A percentile compares a stretch with the other conserved stretches of the same genome.
phyloP scores from a whole-genome alignment of 2,113 vertebrate genomes.

The Petromus typicus region DNA sequence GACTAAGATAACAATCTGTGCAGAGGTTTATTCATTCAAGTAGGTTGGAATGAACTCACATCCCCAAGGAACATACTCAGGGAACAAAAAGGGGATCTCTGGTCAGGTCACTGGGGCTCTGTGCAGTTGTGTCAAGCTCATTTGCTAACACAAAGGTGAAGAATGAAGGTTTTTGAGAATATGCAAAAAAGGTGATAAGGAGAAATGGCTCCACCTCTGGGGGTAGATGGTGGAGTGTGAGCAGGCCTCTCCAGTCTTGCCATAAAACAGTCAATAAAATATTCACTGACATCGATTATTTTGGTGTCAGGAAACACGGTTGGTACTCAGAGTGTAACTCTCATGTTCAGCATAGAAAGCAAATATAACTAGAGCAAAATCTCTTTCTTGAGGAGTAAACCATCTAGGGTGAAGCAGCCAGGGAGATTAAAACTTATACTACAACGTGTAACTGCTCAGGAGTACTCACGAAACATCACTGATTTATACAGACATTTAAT shows the following conservation, averaged over 20 bases:
- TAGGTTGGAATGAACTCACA: slow-evolving; percentile 57
- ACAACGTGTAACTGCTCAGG: not conserved
- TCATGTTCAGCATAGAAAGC: not conserved
- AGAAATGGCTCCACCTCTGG: not conserved
- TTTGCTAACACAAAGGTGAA: not conserved
- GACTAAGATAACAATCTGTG: slow-evolving; percentile 70
- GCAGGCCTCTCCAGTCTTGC: not conserved
- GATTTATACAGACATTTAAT: not conserved
- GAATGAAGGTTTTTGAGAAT: not conserved
- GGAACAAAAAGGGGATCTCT: slow-evolving; percentile 17
- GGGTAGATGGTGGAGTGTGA: fast-evolving
- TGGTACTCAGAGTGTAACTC: not conserved
- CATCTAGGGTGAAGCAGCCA: not conserved
- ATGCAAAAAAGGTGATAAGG: not conserved
- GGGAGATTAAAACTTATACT: slow-evolving; percentile 1
- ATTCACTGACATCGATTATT: not conserved
- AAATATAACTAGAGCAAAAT: not conserved
- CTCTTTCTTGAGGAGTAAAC: not conserved
- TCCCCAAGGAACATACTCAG: not conserved
- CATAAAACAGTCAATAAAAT: not conserved
- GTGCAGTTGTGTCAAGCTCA: not conserved
- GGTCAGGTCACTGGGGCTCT: not conserved
- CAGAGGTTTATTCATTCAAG: slow-evolving; percentile 76
- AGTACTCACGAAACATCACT: not conserved
- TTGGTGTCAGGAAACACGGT: not conserved